These are phyloP conservation scores for Geotrupes spiniger DNA, from an alignment of 2,888 invertebrate genomes.

Conservation along the genomic window DNA sequence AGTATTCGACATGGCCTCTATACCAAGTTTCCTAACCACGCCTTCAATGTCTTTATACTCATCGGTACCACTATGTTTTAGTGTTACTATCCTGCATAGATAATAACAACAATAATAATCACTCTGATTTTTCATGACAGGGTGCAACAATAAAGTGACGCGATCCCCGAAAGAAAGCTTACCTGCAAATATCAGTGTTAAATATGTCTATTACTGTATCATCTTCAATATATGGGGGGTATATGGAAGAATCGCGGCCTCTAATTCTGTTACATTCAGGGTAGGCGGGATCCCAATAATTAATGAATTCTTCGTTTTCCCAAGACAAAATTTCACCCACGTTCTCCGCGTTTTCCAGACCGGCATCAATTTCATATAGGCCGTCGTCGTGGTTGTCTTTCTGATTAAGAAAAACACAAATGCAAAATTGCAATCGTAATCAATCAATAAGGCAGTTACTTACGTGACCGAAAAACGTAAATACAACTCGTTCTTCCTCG, in stretches of 20 bases:
- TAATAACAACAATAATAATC: not conserved
- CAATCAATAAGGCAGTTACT: not conserved
- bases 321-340: constrained; percentile 56
- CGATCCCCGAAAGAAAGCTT: no score
- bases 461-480: constrained; percentile 19
- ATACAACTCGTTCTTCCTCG: constrained; percentile 7
- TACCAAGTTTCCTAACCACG: constrained; percentile 4
- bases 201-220: constrained; percentile 50
- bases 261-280: constrained; percentile 56
- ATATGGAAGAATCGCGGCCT: constrained; percentile 48
- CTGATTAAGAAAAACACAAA: constrained; percentile 47
- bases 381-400: constrained; percentile 61
- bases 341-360: constrained; percentile 51
- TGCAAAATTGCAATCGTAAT: not conserved
- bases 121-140: no score
- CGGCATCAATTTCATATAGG: constrained; percentile 58
- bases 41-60: constrained; percentile 15
- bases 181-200: constrained; percentile 65
- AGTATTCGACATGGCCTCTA: constrained; percentile 10
- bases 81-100: constrained; percentile 16
- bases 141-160: no score
- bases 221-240: constrained; percentile 59
- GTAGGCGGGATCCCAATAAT: constrained; percentile 44
- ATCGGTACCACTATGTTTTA: constrained; percentile 9
- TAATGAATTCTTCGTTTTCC: constrained; percentile 20